These are phyloP conservation scores for Cordilura impudica DNA, from an alignment of 2,888 invertebrate species.

Conservation along the genomic window DNA sequence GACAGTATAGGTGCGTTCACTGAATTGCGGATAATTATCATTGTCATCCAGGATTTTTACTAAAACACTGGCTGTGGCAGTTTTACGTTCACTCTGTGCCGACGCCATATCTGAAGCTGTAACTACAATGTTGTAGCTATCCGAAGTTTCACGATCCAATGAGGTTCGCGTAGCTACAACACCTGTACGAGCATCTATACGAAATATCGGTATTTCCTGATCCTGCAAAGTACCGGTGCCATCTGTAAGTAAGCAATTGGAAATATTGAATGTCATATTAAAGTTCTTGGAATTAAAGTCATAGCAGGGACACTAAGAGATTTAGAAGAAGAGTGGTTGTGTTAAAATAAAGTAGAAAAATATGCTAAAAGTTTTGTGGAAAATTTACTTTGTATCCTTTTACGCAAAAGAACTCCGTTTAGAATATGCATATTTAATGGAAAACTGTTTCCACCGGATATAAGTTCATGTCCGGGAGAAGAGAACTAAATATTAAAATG, in stretches of 20 bases:
- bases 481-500: too few relatives aligned
- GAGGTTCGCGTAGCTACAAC: conserved; percentile 89
- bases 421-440: too few relatives aligned
- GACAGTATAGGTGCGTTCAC: conserved; percentile 92
- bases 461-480: too few relatives aligned
- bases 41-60: conserved; percentile 92
- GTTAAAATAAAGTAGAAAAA: too few relatives aligned
- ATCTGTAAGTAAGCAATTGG: conserved; percentile 69
- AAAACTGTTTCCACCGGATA: too few relatives aligned
- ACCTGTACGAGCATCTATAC: conserved; percentile 91
- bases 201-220: conserved; percentile 87
- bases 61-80: conserved; percentile 89
- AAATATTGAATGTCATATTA: background rate
- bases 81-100: conserved; percentile 86
- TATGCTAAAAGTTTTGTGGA: too few relatives aligned
- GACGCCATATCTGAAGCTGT: conserved; percentile 91
- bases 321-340: too few relatives aligned
- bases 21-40: conserved; percentile 96
- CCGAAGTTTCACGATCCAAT: conserved; percentile 92
- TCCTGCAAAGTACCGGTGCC: conserved; percentile 80
- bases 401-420: too few relatives aligned
- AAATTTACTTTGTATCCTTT: too few relatives aligned
- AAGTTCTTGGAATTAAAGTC: too few relatives aligned
- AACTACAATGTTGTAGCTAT: conserved; percentile 90
- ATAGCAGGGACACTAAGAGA: too few relatives aligned